Conservation (phyloP, 2,113 vertebrate species). For the Sprattus sprattus region DNA sequence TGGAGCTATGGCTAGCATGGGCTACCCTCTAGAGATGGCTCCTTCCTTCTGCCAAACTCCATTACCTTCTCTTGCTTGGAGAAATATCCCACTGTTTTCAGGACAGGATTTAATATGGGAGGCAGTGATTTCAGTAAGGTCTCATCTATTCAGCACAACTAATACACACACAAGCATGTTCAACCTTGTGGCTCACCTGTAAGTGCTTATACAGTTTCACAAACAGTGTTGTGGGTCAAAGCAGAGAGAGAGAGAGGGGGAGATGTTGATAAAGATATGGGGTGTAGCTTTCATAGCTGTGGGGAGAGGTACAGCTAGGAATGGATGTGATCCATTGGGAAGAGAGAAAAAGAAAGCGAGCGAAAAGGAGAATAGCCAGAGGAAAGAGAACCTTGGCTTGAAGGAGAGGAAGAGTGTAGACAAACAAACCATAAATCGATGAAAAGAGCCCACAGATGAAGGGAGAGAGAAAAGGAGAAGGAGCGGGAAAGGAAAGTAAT, state of each 20-base stretch:
- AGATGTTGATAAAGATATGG: constrained; percentile 48
- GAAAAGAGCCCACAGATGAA: not conserved
- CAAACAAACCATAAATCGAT: not conserved
- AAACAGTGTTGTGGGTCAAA: constrained; percentile 54
- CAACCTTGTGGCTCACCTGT: not conserved
- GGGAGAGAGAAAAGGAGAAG: not conserved
- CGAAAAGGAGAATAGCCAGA: constrained; percentile 45
- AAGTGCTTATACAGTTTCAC: not conserved
- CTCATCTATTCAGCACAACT: not conserved
- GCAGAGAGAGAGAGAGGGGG: constrained; percentile 45
- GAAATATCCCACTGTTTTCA: not conserved
- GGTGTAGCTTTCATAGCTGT: constrained; percentile 32
- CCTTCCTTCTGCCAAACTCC: not conserved
- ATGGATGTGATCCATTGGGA: constrained; percentile 21
- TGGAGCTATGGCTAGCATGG: not conserved
- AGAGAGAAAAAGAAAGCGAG: constrained; percentile 3
- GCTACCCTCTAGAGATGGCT: not conserved
- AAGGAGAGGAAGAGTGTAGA: constrained; percentile 9
- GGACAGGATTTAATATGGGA: not conserved
- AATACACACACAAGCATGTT: not conserved
- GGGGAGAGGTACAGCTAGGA: not conserved
- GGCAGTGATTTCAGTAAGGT: not conserved
- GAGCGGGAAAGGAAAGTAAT: not conserved
- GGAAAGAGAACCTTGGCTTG: constrained; percentile 32
- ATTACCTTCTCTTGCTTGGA: not conserved